phyloP scores from a whole-genome alignment of 2,113 vertebrate genomes.

The Seriola quinqueradiata region DNA sequence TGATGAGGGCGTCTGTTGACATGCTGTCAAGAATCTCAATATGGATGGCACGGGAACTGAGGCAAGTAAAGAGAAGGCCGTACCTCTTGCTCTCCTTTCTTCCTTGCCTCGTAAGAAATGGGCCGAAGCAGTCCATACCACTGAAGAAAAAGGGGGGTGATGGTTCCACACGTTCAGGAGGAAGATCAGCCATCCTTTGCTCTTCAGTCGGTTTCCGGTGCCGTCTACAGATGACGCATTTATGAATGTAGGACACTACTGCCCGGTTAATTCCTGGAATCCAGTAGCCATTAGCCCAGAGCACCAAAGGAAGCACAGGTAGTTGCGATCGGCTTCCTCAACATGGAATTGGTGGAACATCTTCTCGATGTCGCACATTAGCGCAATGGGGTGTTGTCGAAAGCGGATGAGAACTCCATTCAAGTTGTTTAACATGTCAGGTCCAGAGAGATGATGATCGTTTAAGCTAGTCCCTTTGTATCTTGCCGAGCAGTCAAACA shows the following conservation, averaged over 20 bases:
- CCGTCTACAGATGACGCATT: conserved; percentile 18
- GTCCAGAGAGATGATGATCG: no score
- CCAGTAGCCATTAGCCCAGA: no score
- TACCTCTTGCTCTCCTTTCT: conserved; percentile 21
- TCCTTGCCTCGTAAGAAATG: conserved; percentile 29
- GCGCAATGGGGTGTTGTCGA: no score
- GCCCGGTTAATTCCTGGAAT: no score
- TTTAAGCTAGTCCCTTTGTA: no score
- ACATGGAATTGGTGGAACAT: no score
- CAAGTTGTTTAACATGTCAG: no score
- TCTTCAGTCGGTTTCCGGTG: not conserved
- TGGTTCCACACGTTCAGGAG: not conserved
- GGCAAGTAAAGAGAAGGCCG: conserved; percentile 37
- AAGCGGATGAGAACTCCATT: no score
- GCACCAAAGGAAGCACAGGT: no score
- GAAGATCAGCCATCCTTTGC: conserved; percentile 15
- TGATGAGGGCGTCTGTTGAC: conserved; percentile 42
- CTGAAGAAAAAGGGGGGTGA: conserved; percentile 10
- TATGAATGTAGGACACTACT: not conserved
- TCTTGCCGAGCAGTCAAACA: no score
- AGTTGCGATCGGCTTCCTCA: no score
- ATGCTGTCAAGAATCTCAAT: conserved; percentile 49
- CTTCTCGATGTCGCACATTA: no score
- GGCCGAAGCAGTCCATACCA: conserved; percentile 51
- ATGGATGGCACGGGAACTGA: conserved; percentile 11